Evolutionary conservation across 1,140 invertebrate genomes (phyloP).

Genomic region (Hycleus cichorii): DNA sequence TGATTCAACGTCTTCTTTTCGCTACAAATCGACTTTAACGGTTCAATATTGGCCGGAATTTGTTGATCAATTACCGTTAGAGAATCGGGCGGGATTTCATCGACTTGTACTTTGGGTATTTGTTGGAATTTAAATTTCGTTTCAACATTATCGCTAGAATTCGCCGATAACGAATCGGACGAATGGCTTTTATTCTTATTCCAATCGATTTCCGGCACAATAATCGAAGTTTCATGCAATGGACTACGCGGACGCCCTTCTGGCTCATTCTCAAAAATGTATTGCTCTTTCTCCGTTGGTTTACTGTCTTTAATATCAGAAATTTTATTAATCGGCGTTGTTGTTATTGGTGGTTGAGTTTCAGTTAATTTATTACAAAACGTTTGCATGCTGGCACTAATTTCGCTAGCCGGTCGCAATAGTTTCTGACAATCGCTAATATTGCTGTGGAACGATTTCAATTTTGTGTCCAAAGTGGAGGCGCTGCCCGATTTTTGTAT

Average conservation of each 20-base stretch:
- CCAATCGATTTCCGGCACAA: constrained; percentile 60
- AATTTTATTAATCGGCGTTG: constrained; percentile 13
- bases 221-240: constrained; percentile 53
- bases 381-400: constrained; percentile 67
- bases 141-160: constrained; percentile 36
- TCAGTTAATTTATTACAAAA: constrained; percentile 44
- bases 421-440: constrained; percentile 86
- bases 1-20: constrained; percentile 39
- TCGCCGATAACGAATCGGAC: constrained; percentile 53
- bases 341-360: constrained; percentile 25
- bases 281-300: constrained; percentile 28
- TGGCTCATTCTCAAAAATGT: constrained; percentile 23
- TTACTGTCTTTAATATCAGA: constrained; percentile 28
- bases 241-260: constrained; percentile 53
- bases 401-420: constrained; percentile 68
- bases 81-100: constrained; percentile 24
- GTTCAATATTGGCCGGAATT: constrained; percentile 1
- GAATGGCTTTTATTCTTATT: constrained; percentile 37
- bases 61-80: constrained; percentile 2
- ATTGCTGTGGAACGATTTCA: constrained; percentile 72
- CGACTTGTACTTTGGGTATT: constrained; percentile 29
- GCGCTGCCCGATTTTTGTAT: constrained; percentile 79
- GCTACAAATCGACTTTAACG: constrained; percentile 29
- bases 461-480: constrained; percentile 72
- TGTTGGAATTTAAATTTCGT: constrained; percentile 18